Percentiles rank a stretch among this genome's conserved stretches.
Conservation (phyloP, 2,888 invertebrate species). For the Microctonus hyperodae region DNA sequence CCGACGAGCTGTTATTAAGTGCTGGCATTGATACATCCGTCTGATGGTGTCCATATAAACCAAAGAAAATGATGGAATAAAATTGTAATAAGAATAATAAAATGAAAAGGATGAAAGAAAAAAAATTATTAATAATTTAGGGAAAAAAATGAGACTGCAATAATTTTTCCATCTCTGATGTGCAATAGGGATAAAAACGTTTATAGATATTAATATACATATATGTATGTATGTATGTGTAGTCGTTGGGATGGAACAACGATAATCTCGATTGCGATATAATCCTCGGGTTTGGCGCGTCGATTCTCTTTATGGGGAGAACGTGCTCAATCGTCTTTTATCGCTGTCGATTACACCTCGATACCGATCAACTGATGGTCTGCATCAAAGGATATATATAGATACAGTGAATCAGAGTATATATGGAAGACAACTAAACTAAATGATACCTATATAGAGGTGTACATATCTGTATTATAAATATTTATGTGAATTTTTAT, state of each 20-base stretch:
- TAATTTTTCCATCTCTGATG: neutral
- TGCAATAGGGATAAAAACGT: slow-evolving; percentile 2
- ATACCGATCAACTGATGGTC: slow-evolving; percentile 27
- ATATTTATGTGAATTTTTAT: neutral
- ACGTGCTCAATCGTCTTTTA: slow-evolving; percentile 34
- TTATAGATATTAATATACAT: neutral
- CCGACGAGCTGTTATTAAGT: slow-evolving; percentile 55
- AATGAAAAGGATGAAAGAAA: neutral
- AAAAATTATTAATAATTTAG: neutral
- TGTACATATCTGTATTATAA: neutral
- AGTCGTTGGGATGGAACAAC: slow-evolving; percentile 30
- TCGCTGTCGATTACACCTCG: slow-evolving; percentile 32
- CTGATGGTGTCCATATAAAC: neutral
- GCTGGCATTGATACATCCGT: slow-evolving; percentile 58
- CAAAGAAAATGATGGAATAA: neutral
- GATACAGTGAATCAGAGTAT: neutral
- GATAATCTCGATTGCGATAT: slow-evolving; percentile 32
- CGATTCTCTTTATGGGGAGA: slow-evolving; percentile 31
- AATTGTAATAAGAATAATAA: too few species aligned
- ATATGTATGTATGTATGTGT: neutral
- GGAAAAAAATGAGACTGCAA: neutral
- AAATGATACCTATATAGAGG: neutral
- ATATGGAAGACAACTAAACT: neutral
- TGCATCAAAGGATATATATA: neutral
- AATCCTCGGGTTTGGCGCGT: slow-evolving; percentile 29